Evolutionary conservation across 1,140 invertebrate species (phyloP).

Genomic region (Trachymyrmex septentrionalis): DNA sequence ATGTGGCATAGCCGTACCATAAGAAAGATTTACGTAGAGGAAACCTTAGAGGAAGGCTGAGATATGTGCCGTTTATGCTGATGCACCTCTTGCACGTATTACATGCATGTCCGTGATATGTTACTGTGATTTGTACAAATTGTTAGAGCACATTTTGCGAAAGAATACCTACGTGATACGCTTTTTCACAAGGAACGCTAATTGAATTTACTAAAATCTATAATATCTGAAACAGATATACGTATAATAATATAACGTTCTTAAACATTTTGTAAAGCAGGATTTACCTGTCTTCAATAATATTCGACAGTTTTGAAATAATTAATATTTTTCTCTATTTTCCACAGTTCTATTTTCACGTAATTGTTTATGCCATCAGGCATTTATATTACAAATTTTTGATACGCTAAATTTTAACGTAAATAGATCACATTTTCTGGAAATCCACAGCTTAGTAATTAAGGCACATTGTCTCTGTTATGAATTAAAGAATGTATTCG

Average conservation of each 20-base stretch:
- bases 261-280: neutral
- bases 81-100: constrained; percentile 38
- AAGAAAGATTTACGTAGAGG: constrained; percentile 56
- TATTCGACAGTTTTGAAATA: neutral
- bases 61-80: constrained; percentile 46
- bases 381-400: neutral
- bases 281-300: neutral
- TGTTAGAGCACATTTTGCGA: constrained; percentile 15
- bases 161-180: neutral
- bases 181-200: neutral
- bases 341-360: neutral
- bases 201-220: constrained; percentile 14
- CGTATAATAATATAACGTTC: neutral
- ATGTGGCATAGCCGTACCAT: constrained; percentile 34
- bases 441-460: neutral
- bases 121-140: constrained; percentile 27
- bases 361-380: neutral
- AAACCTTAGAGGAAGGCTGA: constrained; percentile 26
- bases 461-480: neutral
- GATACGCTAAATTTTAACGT: neutral
- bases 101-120: constrained; percentile 1
- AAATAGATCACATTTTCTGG: neutral
- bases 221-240: neutral
- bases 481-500: constrained; percentile 10
- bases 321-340: neutral